Conservation (phyloP, 30 jellyfish, hydroid and myxozoan species). For the Haliclystus octoradiatus region DNA sequence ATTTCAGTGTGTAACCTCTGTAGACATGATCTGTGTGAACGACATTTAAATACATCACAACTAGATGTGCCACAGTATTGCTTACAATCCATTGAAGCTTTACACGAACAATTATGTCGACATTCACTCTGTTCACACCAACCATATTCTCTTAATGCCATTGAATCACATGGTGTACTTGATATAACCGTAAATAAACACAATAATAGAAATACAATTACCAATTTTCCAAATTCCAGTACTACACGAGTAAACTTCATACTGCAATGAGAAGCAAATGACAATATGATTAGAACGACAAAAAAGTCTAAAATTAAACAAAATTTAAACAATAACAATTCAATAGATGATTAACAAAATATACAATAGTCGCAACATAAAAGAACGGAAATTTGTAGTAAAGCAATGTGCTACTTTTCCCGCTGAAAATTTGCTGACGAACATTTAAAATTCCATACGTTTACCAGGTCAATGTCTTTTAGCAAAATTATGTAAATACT, state of each 20-base stretch:
- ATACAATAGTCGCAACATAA: too few species aligned
- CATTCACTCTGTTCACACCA: constrained; percentile 96
- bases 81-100: constrained; percentile 54
- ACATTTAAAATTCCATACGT: too few species aligned
- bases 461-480: too few species aligned
- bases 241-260: neutral
- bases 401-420: too few species aligned
- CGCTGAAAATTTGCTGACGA: too few species aligned
- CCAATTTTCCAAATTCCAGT: too few species aligned
- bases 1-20: constrained; percentile 53
- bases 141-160: constrained; percentile 27
- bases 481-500: too few species aligned
- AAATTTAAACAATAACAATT: too few species aligned
- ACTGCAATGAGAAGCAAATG: neutral
- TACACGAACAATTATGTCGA: constrained; percentile 55
- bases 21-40: constrained; percentile 59
- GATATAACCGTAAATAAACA: neutral
- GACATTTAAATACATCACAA: constrained; percentile 54
- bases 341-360: neutral
- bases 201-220: too few species aligned
- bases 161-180: constrained; percentile 51
- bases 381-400: too few species aligned
- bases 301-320: too few species aligned
- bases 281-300: neutral
- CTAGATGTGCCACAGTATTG: constrained; percentile 55